Base-by-base conservation (phyloP, 2,113 vertebrate species). In the Puffinus mauretanicus region DNA sequence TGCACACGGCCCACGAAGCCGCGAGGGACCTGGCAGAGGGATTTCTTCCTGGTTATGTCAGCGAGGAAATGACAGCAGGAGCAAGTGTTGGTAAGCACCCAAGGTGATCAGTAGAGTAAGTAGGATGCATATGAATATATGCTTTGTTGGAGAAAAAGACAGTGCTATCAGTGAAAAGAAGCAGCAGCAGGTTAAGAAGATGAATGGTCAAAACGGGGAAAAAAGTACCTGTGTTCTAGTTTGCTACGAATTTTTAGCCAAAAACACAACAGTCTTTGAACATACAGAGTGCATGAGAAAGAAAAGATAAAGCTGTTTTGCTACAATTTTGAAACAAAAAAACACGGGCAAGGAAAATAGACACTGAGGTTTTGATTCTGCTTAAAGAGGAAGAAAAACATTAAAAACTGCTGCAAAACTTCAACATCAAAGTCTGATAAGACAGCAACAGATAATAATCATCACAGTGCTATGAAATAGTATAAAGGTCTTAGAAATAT, bases 141-240 rank as follows among this genome's bases (percentile, higher is more conserved):
- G 67, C 93, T 96, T 96, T 97, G 87, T 96, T 91, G 87, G 67
- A n/a, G 62, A 80, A 77, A 69, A 87, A 20, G 62, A 55, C 66
- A 58, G 66, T 66, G 54, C 52, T 80, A 72, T 36, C 54, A 64
- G 49, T 6, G 6, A 52, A 92, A 95, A 69, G 57, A 82, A 55
- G 61, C 61, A 75, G 62, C 46, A 83, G 91, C 42, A 73, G 73
- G 88, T 85, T 81, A 72, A 93, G 72, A 86, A 83, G 81, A 91
- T 22, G 70, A 85, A 90, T 83, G 78, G 65, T 71, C n/a, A 91
- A 88, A 94, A 46, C 24, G 32, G 38, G 67, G 47, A 36, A 89
- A 96, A 96, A 93, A 71, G 47, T 70, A 82, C 40, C n/a, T 19
- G 36, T n/a, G 13, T 57, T 85, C 47, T 42, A 40, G 54, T 58